These are phyloP conservation scores for Elanus axillaris DNA, from an alignment of 2,113 vertebrate genomes.

Conservation along the genomic window DNA sequence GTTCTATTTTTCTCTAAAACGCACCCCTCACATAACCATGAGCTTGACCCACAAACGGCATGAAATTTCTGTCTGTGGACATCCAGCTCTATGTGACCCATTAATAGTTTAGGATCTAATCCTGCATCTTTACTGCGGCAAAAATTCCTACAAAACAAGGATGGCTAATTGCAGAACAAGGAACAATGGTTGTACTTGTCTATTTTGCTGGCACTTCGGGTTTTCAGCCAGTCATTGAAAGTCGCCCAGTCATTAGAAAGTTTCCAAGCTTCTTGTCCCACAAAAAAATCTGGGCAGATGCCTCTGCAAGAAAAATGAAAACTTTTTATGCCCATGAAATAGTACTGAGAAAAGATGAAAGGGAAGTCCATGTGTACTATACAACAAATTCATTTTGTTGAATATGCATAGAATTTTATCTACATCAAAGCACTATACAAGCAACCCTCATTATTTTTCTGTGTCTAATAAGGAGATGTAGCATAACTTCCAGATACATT, in stretches of 20 bases:
- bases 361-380: neutral
- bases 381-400: neutral
- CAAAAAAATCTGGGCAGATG: constrained; percentile 87
- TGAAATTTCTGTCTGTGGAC: neutral
- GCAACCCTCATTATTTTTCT: neutral
- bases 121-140: neutral
- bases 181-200: constrained; percentile 73
- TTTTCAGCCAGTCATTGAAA: constrained; percentile 83
- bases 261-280: constrained; percentile 85
- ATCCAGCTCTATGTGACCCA: neutral
- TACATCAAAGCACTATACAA: neutral
- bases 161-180: neutral
- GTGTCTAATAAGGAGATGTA: neutral
- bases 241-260: constrained; percentile 75
- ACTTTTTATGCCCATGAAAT: neutral
- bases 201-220: constrained; percentile 74
- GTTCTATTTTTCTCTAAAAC: neutral
- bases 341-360: neutral
- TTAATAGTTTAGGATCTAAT: neutral
- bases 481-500: neutral
- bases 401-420: neutral
- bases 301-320: constrained; percentile 64
- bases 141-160: neutral
- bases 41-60: neutral
- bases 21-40: neutral